Evolutionary conservation across 2,797 vertebrate genomes (phyloP).

Genomic region (Lophius americanus): DNA sequence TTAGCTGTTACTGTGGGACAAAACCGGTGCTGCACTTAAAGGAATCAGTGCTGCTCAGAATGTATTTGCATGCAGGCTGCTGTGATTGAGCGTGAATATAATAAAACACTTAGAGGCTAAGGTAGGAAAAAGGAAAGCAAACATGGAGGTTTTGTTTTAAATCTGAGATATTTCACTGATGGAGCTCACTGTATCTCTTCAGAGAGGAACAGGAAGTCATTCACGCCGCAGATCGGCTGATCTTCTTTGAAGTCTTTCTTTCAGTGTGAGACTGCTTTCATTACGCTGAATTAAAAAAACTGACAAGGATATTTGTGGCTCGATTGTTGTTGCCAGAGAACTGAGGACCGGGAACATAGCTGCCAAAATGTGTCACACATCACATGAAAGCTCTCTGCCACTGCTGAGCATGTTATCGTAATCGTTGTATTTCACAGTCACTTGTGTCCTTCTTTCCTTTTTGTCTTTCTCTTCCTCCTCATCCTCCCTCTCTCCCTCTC

Average conservation of each 20-base stretch:
- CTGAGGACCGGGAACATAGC: constrained; percentile 46
- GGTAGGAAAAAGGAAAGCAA: constrained; percentile 19
- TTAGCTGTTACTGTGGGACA: neutral
- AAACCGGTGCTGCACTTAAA: neutral
- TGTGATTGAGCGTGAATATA: too few species aligned
- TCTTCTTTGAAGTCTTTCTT: constrained; percentile 16
- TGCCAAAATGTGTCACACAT: constrained; percentile 29
- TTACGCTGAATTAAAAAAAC: constrained; percentile 20
- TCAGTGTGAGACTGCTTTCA: constrained; percentile 6
- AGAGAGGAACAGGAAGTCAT: constrained; percentile 47
- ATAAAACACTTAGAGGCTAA: too few species aligned
- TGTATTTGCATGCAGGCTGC: too few species aligned
- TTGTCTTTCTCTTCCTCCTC: constrained; percentile 12
- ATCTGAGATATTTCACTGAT: constrained; percentile 43
- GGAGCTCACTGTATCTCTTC: constrained; percentile 33
- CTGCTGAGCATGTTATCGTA: constrained; percentile 21
- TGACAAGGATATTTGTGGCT: constrained; percentile 31
- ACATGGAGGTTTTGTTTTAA: constrained; percentile 33
- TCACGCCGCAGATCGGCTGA: constrained; percentile 34
- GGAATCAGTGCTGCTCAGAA: too few species aligned
- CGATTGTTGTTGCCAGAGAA: constrained; percentile 25
- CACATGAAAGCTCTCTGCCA: constrained; percentile 25
- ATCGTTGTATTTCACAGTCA: constrained; percentile 60
- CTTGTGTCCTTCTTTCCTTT: constrained; percentile 46
- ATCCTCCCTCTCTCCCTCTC: neutral